A percentile compares a stretch with the other conserved stretches of the same genome.
Evolutionary conservation across 2,113 vertebrate genomes (phyloP).

Genomic region (Ceyx margarethae): DNA sequence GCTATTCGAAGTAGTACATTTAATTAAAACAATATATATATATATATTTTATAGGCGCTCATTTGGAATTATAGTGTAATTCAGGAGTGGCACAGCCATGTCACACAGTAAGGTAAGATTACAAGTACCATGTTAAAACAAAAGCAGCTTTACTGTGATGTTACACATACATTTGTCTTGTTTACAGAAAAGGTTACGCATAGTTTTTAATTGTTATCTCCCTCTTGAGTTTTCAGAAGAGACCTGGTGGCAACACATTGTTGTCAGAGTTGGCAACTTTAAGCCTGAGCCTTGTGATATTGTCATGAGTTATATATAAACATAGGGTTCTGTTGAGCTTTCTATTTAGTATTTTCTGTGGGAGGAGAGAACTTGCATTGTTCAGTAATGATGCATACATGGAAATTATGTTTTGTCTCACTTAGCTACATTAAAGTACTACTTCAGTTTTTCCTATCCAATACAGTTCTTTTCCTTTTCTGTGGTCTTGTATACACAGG

Average conservation of each 20-base stretch:
- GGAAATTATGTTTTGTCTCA: not conserved
- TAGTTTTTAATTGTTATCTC: not conserved
- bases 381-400: slow-evolving; percentile 4
- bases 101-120: not conserved
- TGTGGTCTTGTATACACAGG: not conserved
- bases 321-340: not conserved
- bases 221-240: not conserved
- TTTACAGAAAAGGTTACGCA: not conserved
- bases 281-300: not conserved
- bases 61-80: not conserved
- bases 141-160: not conserved
- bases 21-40: not conserved
- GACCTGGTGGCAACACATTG: not conserved
- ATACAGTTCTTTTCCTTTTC: not conserved
- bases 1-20: too few species aligned
- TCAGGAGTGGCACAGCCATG: not conserved
- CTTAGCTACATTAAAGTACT: not conserved
- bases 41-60: not conserved
- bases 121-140: not conserved
- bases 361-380: not conserved
- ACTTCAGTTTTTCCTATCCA: not conserved
- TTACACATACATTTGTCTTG: not conserved
- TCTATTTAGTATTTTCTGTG: not conserved
- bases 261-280: not conserved
- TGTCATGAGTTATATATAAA: not conserved